phyloP scores from a whole-genome alignment of 92 coral and sea anemone species.

The Diadumene lineata region DNA sequence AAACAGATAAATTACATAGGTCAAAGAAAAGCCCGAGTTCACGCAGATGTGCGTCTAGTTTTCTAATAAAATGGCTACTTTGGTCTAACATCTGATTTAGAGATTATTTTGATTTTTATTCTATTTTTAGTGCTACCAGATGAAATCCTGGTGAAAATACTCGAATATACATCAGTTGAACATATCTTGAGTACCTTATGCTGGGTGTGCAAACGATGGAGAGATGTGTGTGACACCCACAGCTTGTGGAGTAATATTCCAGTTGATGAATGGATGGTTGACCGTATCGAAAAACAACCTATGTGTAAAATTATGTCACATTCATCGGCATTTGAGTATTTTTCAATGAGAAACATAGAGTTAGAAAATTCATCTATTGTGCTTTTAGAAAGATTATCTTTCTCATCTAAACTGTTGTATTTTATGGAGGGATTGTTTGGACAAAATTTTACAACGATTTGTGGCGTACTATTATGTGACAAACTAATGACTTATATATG shows the following conservation, averaged over 20 bases:
- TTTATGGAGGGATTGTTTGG: too few species aligned
- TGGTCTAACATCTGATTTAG: too few species aligned
- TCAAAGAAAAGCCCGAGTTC: too few species aligned
- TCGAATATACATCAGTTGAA: conserved; percentile 29
- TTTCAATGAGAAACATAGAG: conserved; percentile 13
- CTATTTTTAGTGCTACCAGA: conserved; percentile 17
- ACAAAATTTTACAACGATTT: too few species aligned
- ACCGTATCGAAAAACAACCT: conserved; percentile 22
- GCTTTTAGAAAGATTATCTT: conserved; percentile 9
- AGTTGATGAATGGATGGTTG: conserved; percentile 52
- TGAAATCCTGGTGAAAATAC: too few species aligned
- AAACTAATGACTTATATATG: too few species aligned
- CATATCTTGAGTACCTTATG: conserved; percentile 32
- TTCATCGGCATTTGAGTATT: conserved; percentile 33
- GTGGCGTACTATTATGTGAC: too few species aligned
- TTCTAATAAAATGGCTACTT: too few species aligned
- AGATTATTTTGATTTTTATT: too few species aligned
- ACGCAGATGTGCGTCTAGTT: too few species aligned
- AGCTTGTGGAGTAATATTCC: conserved; percentile 46
- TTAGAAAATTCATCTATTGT: conserved; percentile 3
- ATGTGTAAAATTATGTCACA: conserved; percentile 42
- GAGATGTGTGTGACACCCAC: conserved; percentile 34
- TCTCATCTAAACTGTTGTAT: conserved; percentile 12
- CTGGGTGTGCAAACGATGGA: conserved; percentile 32
- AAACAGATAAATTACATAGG: too few species aligned